Evolutionary conservation across 2,888 invertebrate genomes (phyloP).

Genomic region (Platerodrilus igneus): DNA sequence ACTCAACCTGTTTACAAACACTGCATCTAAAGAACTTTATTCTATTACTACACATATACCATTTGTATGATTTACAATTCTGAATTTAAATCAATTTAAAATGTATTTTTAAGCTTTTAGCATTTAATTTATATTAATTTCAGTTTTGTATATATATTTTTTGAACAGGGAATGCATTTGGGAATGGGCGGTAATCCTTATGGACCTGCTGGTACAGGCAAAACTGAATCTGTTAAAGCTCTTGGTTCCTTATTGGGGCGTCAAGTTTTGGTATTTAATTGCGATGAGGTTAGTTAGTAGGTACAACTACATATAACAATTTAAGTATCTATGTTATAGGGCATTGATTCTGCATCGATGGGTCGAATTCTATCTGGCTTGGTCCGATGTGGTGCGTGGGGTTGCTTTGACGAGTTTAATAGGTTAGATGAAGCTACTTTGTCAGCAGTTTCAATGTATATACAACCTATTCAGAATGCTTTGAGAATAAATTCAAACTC

Average conservation of each 20-base stretch:
- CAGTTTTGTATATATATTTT: too few relatives aligned
- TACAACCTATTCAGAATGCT: slow-evolving; percentile 84
- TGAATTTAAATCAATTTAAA: too few relatives aligned
- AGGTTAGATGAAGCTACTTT: slow-evolving; percentile 90
- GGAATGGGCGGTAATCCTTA: slow-evolving; percentile 98
- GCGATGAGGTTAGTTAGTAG: slow-evolving; percentile 76
- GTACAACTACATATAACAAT: not conserved
- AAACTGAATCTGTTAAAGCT: slow-evolving; percentile 98
- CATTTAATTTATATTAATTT: not conserved
- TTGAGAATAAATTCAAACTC: slow-evolving; percentile 58
- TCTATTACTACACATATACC: too few relatives aligned
- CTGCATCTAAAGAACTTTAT: too few relatives aligned
- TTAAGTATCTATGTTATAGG: slow-evolving; percentile 50
- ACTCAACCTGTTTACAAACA: too few relatives aligned
- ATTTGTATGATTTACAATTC: too few relatives aligned
- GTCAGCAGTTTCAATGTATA: slow-evolving; percentile 91
- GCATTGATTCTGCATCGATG: slow-evolving; percentile 93
- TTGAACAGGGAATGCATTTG: slow-evolving; percentile 84
- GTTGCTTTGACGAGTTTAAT: slow-evolving; percentile 99
- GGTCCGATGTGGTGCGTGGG: slow-evolving; percentile 95
- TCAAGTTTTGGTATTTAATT: slow-evolving; percentile 93
- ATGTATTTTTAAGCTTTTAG: not conserved
- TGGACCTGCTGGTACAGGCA: slow-evolving; percentile 98
- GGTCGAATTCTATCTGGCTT: slow-evolving; percentile 89
- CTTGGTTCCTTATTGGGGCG: slow-evolving; percentile 85